A percentile compares a stretch with the other conserved stretches of the same genome.
Evolutionary conservation across 2,797 vertebrate genomes (phyloP).

Genomic region (Lates japonicus): DNA sequence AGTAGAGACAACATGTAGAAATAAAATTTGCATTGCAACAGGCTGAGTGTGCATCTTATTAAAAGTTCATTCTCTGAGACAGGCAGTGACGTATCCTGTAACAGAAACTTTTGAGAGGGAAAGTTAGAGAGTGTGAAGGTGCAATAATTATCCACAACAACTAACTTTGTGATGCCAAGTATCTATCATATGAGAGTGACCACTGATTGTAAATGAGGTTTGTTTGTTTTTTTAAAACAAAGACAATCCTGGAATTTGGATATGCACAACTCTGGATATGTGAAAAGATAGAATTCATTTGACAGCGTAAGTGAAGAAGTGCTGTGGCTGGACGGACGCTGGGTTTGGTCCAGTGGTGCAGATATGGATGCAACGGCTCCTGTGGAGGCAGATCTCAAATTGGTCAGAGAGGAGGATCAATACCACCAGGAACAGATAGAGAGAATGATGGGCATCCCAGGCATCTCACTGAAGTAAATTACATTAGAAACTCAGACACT

Average conservation of each 20-base stretch:
- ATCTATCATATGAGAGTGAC: not conserved
- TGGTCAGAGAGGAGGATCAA: constrained; percentile 76
- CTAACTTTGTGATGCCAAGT: constrained; percentile 3
- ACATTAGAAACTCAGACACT: constrained; percentile 77
- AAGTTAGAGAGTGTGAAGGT: not conserved
- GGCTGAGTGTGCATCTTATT: not conserved
- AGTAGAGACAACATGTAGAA: not conserved
- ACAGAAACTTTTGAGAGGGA: not conserved
- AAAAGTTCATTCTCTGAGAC: not conserved
- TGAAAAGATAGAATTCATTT: constrained; percentile 40
- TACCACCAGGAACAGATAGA: constrained; percentile 74
- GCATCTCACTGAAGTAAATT: constrained; percentile 78
- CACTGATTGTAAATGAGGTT: constrained; percentile 1
- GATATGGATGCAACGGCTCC: constrained; percentile 72
- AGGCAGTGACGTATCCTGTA: not conserved
- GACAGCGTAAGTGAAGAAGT: constrained; percentile 40
- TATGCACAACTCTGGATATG: not conserved
- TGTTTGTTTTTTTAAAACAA: too few species aligned
- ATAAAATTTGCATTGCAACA: not conserved
- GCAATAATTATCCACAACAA: not conserved
- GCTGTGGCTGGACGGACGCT: constrained; percentile 55
- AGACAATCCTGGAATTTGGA: not conserved
- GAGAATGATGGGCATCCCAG: constrained; percentile 78
- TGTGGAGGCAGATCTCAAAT: constrained; percentile 75
- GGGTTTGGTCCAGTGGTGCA: constrained; percentile 76